phyloP scores from a whole-genome alignment of 2,797 vertebrate genomes.

The Tauraco hartlaubi region DNA sequence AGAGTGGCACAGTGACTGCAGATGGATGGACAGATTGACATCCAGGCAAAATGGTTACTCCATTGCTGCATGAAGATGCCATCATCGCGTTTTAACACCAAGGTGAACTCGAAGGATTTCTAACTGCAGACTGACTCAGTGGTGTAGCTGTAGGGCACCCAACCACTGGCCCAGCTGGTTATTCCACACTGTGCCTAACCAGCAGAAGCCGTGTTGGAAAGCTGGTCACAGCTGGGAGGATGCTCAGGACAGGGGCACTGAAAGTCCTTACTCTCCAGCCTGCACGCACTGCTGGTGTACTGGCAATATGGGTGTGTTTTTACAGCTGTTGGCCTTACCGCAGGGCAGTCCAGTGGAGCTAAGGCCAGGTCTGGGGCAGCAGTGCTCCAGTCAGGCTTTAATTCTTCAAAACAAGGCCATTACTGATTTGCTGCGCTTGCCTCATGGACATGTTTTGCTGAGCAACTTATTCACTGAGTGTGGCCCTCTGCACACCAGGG shows the following conservation, averaged over 20 bases:
- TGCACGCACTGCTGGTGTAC: accelerated
- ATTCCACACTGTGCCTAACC: neutral
- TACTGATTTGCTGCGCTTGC: conserved; percentile 46
- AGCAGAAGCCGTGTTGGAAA: neutral
- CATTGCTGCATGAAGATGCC: neutral
- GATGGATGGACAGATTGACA: neutral
- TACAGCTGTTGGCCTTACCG: neutral
- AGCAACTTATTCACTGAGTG: conserved; percentile 26
- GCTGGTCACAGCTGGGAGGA: neutral
- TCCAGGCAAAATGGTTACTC: neutral
- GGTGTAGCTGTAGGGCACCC: neutral
- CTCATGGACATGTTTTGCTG: conserved; percentile 16
- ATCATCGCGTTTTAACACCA: neutral
- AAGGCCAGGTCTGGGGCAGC: neutral
- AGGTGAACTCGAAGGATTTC: neutral
- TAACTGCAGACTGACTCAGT: neutral
- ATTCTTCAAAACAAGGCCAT: conserved; percentile 44
- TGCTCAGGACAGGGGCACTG: neutral
- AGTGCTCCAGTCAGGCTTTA: conserved; percentile 35
- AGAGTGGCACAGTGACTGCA: neutral
- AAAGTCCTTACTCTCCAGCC: neutral
- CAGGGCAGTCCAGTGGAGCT: neutral
- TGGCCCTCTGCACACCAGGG: conserved; percentile 30
- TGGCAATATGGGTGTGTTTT: neutral
- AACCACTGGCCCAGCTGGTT: neutral